Percentiles rank a stretch among this genome's conserved stretches.
Evolutionary conservation across 2,888 invertebrate genomes (phyloP).

Genomic region (Beris chalybata): DNA sequence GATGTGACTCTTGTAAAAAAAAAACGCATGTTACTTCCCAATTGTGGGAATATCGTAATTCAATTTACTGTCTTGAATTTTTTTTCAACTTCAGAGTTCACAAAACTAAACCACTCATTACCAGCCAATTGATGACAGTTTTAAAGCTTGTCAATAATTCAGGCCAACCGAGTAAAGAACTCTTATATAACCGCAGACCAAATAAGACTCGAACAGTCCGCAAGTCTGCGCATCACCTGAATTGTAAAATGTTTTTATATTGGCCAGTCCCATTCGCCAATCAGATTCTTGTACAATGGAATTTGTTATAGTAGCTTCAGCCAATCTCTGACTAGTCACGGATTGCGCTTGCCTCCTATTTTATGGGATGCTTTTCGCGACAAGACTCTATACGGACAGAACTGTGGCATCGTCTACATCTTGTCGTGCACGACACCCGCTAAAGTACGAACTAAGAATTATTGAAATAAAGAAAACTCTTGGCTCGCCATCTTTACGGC

Average conservation of each 20-base stretch:
- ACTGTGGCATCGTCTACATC: slow-evolving; percentile 3
- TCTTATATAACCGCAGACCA: no score
- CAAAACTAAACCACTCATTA: no score
- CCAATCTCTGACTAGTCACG: slow-evolving; percentile 27
- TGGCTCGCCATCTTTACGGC: slow-evolving; percentile 18
- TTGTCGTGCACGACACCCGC: background rate
- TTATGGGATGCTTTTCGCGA: background rate
- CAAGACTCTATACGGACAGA: background rate
- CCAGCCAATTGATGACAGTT: no score
- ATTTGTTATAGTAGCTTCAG: slow-evolving; percentile 15
- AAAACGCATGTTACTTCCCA: no score
- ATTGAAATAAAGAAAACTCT: background rate
- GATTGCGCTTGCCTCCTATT: slow-evolving; percentile 30
- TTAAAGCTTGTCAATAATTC: no score
- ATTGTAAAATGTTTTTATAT: background rate
- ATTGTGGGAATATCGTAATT: no score
- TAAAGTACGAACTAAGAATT: background rate
- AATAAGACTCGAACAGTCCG: no score
- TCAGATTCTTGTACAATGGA: slow-evolving; percentile 30
- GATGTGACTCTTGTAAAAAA: no score
- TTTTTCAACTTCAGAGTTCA: no score
- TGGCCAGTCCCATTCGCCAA: slow-evolving; percentile 16
- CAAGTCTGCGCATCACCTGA: slow-evolving; percentile 23
- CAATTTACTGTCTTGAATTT: no score
- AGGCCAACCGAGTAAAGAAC: no score